phyloP scores from a whole-genome alignment of 2,888 invertebrate genomes.

The Malthinus flaveolus region DNA sequence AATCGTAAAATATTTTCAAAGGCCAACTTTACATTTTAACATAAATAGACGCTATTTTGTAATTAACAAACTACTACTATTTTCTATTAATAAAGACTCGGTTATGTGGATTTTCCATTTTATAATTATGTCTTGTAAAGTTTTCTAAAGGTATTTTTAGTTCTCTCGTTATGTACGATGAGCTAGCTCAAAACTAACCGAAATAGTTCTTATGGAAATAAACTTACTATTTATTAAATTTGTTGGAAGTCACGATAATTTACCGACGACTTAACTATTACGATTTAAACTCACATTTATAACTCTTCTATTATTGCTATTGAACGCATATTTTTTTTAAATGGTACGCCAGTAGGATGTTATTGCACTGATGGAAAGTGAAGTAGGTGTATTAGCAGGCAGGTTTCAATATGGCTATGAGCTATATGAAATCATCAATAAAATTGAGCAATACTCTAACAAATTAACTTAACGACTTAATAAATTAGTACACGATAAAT shows the following conservation, averaged over 20 bases:
- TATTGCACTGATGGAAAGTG: conserved; percentile 4
- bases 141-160: conserved; percentile 5
- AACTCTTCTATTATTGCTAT: conserved; percentile 2
- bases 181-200: too few species aligned
- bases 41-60: too few species aligned
- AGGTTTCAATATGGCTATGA: background rate
- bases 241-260: too few species aligned
- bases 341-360: conserved; percentile 3
- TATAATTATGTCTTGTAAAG: background rate
- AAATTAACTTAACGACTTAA: background rate
- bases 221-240: too few species aligned
- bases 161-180: background rate
- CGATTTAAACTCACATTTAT: background rate
- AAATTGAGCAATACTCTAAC: background rate
- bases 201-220: too few species aligned
- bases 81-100: too few species aligned
- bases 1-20: too few species aligned
- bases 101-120: background rate
- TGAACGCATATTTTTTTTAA: background rate
- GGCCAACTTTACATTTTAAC: too few species aligned
- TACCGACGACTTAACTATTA: too few species aligned
- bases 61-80: too few species aligned
- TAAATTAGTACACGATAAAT: background rate
- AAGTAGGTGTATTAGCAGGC: conserved; percentile 4
- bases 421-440: background rate